These are phyloP conservation scores for Ormyrus labotus DNA, from an alignment of 2,888 invertebrate species.

Conservation along the genomic window DNA sequence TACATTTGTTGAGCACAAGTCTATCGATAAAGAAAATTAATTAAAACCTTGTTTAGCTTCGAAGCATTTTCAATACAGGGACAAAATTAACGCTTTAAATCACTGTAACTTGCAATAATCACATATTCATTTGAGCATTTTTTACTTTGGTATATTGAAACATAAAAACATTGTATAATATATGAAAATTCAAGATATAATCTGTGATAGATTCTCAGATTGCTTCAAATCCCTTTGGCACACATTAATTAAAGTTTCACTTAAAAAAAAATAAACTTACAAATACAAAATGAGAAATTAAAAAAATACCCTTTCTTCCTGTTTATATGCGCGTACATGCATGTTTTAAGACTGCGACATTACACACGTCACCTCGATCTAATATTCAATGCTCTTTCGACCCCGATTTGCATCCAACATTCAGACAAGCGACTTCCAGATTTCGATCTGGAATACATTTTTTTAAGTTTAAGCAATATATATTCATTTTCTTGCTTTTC, in stretches of 20 bases:
- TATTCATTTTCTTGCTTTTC: slow-evolving; percentile 20
- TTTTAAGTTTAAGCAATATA: slow-evolving; percentile 36
- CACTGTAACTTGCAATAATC: too few relatives aligned
- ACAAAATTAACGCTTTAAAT: too few relatives aligned
- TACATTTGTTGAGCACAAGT: too few relatives aligned
- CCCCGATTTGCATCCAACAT: slow-evolving; percentile 65
- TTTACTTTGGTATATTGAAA: slow-evolving; percentile 29
- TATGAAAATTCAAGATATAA: slow-evolving; percentile 4
- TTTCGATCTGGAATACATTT: slow-evolving; percentile 50
- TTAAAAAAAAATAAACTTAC: slow-evolving; percentile 11
- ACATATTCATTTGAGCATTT: neutral
- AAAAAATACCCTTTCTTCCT: slow-evolving; percentile 24
- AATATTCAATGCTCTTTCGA: slow-evolving; percentile 67
- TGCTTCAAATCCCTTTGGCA: slow-evolving; percentile 51
- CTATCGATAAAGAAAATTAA: too few relatives aligned
- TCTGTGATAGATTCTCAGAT: slow-evolving; percentile 18
- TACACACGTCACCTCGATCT: slow-evolving; percentile 63
- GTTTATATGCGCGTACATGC: slow-evolving; percentile 28
- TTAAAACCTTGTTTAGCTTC: too few relatives aligned
- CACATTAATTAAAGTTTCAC: slow-evolving; percentile 27
- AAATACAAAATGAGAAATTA: slow-evolving; percentile 3
- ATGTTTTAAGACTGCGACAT: slow-evolving; percentile 51
- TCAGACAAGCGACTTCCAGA: slow-evolving; percentile 44
- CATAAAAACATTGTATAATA: neutral
- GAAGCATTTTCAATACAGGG: too few relatives aligned